These are phyloP conservation scores for Drosophila siamana DNA, from an alignment of 2,888 invertebrate genomes.

Conservation along the genomic window DNA sequence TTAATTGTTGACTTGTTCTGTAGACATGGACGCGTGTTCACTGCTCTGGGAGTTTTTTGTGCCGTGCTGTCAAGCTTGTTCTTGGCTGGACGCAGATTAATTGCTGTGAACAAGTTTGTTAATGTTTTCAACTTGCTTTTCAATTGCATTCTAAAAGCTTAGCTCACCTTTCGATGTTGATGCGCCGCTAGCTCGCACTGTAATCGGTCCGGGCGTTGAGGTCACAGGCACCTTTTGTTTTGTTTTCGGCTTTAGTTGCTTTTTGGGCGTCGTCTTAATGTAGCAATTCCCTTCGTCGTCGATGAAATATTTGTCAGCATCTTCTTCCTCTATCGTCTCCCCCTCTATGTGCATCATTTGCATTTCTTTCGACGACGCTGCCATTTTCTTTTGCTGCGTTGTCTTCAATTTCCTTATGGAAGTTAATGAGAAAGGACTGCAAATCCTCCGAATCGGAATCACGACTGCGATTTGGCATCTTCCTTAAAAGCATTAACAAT, in stretches of 20 bases:
- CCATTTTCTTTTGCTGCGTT: constrained; percentile 39
- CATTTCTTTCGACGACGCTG: constrained; percentile 53
- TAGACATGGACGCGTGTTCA: constrained; percentile 51
- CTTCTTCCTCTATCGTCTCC: constrained; percentile 66
- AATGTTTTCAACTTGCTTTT: not conserved
- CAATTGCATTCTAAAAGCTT: not conserved
- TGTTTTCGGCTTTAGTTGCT: constrained; percentile 47
- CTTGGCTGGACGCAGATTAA: constrained; percentile 64
- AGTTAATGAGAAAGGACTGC: constrained; percentile 92
- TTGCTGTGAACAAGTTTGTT: constrained; percentile 31
- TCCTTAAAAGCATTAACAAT: constrained; percentile 12
- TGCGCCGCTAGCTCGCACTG: constrained; percentile 28
- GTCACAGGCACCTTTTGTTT: constrained; percentile 39
- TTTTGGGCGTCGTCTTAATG: constrained; percentile 89
- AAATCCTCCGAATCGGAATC: constrained; percentile 85
- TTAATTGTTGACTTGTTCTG: constrained; percentile 40
- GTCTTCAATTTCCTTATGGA: constrained; percentile 91
- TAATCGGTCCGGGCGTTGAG: constrained; percentile 5
- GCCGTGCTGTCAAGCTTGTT: constrained; percentile 7
- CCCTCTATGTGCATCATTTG: constrained; percentile 23
- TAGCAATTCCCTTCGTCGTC: constrained; percentile 92
- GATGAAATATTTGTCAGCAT: constrained; percentile 91
- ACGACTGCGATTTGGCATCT: constrained; percentile 55
- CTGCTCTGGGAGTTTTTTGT: constrained; percentile 84
- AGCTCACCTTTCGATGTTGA: constrained; percentile 45